Evolutionary conservation across 2,888 invertebrate species (phyloP).

Genomic region (Amitus sp.): DNA sequence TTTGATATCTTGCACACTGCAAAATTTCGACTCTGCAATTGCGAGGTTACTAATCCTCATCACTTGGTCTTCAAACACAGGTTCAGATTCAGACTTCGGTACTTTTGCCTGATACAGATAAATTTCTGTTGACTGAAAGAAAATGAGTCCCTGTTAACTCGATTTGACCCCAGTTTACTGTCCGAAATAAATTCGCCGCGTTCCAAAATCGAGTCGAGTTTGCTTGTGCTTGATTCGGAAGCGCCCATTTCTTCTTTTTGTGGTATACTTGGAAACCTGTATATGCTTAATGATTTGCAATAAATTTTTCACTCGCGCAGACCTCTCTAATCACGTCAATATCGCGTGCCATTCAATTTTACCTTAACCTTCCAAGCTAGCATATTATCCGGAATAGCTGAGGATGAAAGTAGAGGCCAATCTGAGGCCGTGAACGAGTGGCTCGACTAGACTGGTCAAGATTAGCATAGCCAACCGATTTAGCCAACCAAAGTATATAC

Average conservation of each 20-base stretch:
- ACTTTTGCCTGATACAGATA: too few species aligned
- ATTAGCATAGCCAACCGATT: constrained; percentile 37
- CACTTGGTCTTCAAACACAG: too few species aligned
- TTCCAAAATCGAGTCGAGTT: background rate
- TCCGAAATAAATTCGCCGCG: too few species aligned
- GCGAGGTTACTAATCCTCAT: too few species aligned
- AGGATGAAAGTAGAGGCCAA: constrained; percentile 24
- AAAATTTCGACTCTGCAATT: too few species aligned
- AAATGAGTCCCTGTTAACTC: too few species aligned
- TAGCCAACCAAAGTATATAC: constrained; percentile 10
- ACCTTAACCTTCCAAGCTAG: constrained; percentile 36
- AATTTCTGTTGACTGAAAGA: background rate
- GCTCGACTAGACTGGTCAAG: constrained; percentile 10
- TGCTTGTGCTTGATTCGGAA: background rate
- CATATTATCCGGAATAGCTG: constrained; percentile 30
- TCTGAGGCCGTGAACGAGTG: constrained; percentile 15
- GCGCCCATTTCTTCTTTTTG: background rate
- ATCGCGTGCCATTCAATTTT: constrained; percentile 43
- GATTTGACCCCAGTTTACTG: too few species aligned
- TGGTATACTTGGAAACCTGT: constrained; percentile 16
- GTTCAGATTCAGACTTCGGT: too few species aligned
- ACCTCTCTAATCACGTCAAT: constrained; percentile 45
- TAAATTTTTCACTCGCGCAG: constrained; percentile 45
- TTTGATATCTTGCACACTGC: too few species aligned
- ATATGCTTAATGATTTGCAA: constrained; percentile 36